phyloP scores from a whole-genome alignment of 2,888 invertebrate genomes.

The Orthosia gothica region DNA sequence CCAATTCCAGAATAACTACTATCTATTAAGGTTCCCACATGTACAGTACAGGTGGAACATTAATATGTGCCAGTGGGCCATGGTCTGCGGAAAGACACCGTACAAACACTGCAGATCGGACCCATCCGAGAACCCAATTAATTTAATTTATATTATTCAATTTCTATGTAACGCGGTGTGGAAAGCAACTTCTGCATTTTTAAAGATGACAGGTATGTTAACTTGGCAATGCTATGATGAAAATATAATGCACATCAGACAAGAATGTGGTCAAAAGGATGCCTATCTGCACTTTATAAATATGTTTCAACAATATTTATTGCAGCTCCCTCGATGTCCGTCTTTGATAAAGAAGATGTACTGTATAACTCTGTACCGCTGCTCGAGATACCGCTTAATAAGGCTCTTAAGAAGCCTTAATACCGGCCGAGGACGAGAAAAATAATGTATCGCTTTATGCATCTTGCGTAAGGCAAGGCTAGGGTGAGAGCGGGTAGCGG shows the following conservation, averaged over 20 bases:
- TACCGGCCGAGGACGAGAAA: slow-evolving; percentile 42
- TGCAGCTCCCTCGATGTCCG: slow-evolving; percentile 31
- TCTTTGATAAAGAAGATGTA: slow-evolving; percentile 57
- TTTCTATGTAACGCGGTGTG: background rate
- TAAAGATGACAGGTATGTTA: background rate
- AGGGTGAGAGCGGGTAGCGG: slow-evolving; percentile 19
- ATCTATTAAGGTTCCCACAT: background rate
- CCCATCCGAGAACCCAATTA: background rate
- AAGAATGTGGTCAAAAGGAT: slow-evolving; percentile 14
- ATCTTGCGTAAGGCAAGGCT: slow-evolving; percentile 24
- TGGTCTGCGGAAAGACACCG: background rate
- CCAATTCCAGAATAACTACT: too few species aligned
- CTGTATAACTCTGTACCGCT: slow-evolving; percentile 23
- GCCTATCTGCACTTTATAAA: slow-evolving; percentile 42
- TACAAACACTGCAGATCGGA: background rate
- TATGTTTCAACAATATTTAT: slow-evolving; percentile 50
- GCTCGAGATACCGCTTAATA: slow-evolving; percentile 62
- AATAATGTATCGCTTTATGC: slow-evolving; percentile 51
- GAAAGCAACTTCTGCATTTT: too few species aligned
- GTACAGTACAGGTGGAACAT: background rate
- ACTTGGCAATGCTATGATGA: background rate
- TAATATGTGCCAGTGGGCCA: background rate
- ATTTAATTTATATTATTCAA: too few species aligned
- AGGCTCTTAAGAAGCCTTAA: slow-evolving; percentile 62
- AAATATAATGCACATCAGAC: slow-evolving; percentile 9